Evolutionary conservation across 2,797 vertebrate genomes (phyloP).

Genomic region (Gymnoscopelus braueri): DNA sequence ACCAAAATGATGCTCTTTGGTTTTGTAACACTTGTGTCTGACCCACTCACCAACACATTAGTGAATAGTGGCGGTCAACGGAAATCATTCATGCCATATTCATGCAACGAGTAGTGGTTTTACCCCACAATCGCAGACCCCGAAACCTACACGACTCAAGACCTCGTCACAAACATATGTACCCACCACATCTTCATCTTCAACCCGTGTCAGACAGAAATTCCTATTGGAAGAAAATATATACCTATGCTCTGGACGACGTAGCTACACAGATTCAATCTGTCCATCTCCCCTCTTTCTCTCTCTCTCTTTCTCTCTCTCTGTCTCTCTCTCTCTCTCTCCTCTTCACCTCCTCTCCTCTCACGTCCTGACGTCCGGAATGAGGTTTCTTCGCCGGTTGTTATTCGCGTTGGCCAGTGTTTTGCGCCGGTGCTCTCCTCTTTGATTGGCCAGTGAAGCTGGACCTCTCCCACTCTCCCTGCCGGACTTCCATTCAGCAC

Average conservation of each 20-base stretch:
- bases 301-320: slow-evolving; percentile 5
- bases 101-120: no score
- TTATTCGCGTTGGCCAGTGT: background rate
- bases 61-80: slow-evolving; percentile 43
- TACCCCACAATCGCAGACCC: no score
- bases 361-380: slow-evolving; percentile 3
- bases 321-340: slow-evolving; percentile 5
- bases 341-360: slow-evolving; percentile 10
- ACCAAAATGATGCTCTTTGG: no score
- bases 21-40: no score
- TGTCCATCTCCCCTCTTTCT: background rate
- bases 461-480: slow-evolving; percentile 7
- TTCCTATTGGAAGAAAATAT: slow-evolving; percentile 21
- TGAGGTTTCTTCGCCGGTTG: slow-evolving; percentile 15
- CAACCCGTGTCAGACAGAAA: slow-evolving; percentile 6
- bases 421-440: slow-evolving; percentile 1
- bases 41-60: background rate
- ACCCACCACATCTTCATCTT: slow-evolving; percentile 21
- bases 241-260: slow-evolving; percentile 49
- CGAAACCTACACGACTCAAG: slow-evolving; percentile 17
- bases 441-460: slow-evolving; percentile 1
- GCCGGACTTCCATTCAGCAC: slow-evolving; percentile 10
- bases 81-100: slow-evolving; percentile 16
- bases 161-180: slow-evolving; percentile 19
- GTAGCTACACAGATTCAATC: background rate